Evolutionary conservation across 2,797 vertebrate species (phyloP).

Genomic region (Scomberomorus guttatus): DNA sequence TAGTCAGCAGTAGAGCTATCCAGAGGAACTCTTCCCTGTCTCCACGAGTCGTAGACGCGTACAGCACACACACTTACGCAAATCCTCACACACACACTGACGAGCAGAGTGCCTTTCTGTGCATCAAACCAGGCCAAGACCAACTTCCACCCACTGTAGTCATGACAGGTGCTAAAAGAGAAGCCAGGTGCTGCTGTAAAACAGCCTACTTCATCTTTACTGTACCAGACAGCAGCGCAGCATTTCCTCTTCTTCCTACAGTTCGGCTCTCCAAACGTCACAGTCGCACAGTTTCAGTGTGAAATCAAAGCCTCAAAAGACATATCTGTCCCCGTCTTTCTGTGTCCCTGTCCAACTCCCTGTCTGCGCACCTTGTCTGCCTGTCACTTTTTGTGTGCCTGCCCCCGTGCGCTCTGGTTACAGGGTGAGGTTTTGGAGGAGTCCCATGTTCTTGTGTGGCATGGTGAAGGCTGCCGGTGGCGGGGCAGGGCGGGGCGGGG

Average conservation of each 20-base stretch:
- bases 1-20: slow-evolving; percentile 15
- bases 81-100: slow-evolving; percentile 7
- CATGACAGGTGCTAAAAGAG: slow-evolving; percentile 76
- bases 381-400: slow-evolving; percentile 39
- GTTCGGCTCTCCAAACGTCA: background rate
- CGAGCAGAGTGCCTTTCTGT: slow-evolving; percentile 22
- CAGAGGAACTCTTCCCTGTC: slow-evolving; percentile 32
- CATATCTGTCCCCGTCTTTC: background rate
- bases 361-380: slow-evolving; percentile 5
- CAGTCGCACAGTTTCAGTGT: slow-evolving; percentile 27
- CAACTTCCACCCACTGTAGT: slow-evolving; percentile 62
- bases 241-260: slow-evolving; percentile 17
- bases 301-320: slow-evolving; percentile 30
- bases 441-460: slow-evolving; percentile 67
- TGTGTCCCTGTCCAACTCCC: slow-evolving; percentile 35
- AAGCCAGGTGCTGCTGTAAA: slow-evolving; percentile 35
- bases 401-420: slow-evolving; percentile 41
- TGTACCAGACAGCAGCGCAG: slow-evolving; percentile 18
- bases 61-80: slow-evolving; percentile 21
- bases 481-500: slow-evolving; percentile 38
- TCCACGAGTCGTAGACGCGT: background rate
- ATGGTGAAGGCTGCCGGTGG: slow-evolving; percentile 50
- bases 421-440: slow-evolving; percentile 49
- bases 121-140: slow-evolving; percentile 61
- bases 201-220: slow-evolving; percentile 38